Base-by-base conservation (phyloP, 2,888 invertebrate species). In the Athetis lepigone region DNA sequence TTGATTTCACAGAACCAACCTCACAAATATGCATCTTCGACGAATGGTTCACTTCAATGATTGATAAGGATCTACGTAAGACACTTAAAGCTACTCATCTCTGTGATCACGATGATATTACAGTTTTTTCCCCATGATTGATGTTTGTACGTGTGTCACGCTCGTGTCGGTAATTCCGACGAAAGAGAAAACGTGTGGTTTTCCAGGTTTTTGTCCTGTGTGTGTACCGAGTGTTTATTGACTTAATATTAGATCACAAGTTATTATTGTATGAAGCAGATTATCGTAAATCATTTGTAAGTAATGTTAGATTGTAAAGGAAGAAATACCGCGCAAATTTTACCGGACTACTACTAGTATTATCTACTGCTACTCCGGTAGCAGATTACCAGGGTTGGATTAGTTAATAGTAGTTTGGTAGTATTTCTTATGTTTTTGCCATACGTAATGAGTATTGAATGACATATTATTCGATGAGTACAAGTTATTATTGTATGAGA, bases 181-280 rank as follows among this genome's bases (percentile, higher is more conserved):
- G 40, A 72, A 60, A 60, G 67, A 66, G 70, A 70, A 70, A 70
- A 55, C 54, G 18, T 50, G 8, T 36, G 72, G 72, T 36, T 55
- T 59, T 54, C 72, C 66, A 66, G 19, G 18, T 54, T 69, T 70
- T 70, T 69, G 47, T 25, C 1, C 7, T 6, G 2, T 39, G n/a
- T n/a, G n/a, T n/a, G n/a, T 7, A 59, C n/a, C 13, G 23, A 27
- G 6, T 40, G 16, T 5, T 18, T 13, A 4, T 39, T 59, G 59
- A 49, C 43, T 39, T 71, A 19, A 49, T 3, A 2, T 18, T 18
- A 39, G 0, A 25, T 49, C 8, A 36, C 9, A 18, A 40, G 36
- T 65, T 36, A 57, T 47, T 27, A 23, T 47, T 29, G 36, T 16
- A 25, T n/a, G 25, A 11, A 45, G 45, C 55, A 65, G 16, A 66